phyloP scores from a whole-genome alignment of 2,113 vertebrate species.

The Ondatra zibethicus region DNA sequence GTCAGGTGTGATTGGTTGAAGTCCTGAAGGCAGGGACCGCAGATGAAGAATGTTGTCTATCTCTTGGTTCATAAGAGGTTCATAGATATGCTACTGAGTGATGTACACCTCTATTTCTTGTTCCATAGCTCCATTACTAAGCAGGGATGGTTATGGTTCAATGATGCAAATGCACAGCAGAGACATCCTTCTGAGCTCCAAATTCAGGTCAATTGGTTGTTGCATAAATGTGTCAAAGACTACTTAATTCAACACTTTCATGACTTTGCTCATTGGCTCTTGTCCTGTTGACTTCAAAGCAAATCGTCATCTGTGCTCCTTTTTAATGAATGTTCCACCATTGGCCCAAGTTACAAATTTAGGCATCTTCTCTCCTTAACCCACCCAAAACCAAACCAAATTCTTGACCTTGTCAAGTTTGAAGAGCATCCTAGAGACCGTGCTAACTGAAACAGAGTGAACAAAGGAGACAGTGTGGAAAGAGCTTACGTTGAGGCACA shows the following conservation, averaged over 20 bases:
- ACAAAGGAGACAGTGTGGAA: background rate
- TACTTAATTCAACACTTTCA: slow-evolving; percentile 9
- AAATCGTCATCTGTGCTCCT: background rate
- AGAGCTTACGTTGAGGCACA: background rate
- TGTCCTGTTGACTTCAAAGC: background rate
- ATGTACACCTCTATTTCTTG: background rate
- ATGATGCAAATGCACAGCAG: background rate
- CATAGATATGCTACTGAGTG: background rate
- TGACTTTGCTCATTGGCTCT: background rate
- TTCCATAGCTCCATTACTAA: background rate
- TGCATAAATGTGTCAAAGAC: background rate
- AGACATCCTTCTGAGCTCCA: background rate
- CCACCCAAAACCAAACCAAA: background rate
- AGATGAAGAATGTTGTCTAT: background rate
- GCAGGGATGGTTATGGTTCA: background rate
- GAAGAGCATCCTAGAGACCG: background rate
- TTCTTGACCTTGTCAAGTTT: background rate
- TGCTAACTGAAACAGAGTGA: background rate
- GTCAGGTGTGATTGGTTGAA: background rate
- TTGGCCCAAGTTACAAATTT: background rate
- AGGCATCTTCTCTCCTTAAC: background rate
- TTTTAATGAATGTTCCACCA: background rate
- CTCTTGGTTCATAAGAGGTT: background rate
- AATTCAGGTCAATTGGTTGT: background rate
- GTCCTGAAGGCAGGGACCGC: background rate